phyloP scores from a whole-genome alignment of 2,113 vertebrate species.

The Speoplatyrhinus poulsoni region DNA sequence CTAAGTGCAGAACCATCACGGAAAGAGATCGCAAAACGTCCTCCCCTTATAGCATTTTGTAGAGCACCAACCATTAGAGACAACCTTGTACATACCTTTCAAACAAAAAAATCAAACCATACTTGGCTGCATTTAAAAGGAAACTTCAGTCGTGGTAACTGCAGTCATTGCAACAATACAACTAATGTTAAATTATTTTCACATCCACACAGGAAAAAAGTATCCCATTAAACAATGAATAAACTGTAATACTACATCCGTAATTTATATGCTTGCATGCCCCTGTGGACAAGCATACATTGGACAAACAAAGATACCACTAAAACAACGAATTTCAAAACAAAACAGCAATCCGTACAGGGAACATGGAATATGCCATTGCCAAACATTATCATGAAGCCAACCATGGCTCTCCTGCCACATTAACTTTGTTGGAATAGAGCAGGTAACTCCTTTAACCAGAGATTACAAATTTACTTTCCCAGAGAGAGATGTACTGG shows the following conservation, averaged over 20 bases:
- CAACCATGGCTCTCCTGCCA: too few species aligned
- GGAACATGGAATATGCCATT: neutral
- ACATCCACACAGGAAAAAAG: neutral
- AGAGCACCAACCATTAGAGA: neutral
- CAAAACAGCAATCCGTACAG: neutral
- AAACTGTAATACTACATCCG: neutral
- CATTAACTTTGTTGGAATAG: neutral
- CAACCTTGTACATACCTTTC: slow-evolving; percentile 1
- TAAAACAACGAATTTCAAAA: neutral
- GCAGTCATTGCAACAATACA: neutral
- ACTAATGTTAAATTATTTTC: neutral
- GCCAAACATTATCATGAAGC: neutral
- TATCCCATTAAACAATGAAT: neutral
- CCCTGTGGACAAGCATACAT: neutral
- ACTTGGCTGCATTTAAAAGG: neutral
- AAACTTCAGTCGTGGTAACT: neutral
- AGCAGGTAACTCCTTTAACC: neutral
- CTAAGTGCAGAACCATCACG: slow-evolving; percentile 1
- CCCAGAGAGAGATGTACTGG: too few species aligned
- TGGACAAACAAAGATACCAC: neutral
- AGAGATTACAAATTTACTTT: too few species aligned
- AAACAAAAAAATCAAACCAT: neutral
- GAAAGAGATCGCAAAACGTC: neutral
- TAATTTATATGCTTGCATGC: neutral
- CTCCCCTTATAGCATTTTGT: neutral